Evolutionary conservation across 2,797 vertebrate genomes (phyloP).

Genomic region (Adrianichthys oophorus): DNA sequence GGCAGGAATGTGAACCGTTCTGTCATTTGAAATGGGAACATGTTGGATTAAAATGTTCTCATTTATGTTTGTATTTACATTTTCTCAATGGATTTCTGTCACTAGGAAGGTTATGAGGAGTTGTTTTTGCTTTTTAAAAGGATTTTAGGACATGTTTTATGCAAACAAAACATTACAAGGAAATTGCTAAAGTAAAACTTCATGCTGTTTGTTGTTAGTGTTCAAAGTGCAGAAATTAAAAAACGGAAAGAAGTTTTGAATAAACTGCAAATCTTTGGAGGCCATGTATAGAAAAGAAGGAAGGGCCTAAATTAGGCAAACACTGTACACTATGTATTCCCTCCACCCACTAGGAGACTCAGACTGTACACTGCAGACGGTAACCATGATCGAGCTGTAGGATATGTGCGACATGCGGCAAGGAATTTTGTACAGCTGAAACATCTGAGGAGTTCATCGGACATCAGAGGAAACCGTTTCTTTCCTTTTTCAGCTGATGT

Average conservation of each 20-base stretch:
- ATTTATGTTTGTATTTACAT: no score
- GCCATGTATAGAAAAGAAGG: conserved; percentile 17
- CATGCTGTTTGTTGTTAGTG: no score
- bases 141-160: not conserved
- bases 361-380: not conserved
- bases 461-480: no score
- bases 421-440: no score
- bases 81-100: no score
- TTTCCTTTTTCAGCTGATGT: no score
- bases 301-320: conserved; percentile 26
- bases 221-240: no score
- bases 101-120: no score
- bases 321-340: conserved; percentile 18
- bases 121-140: no score
- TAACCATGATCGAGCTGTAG: conserved; percentile 1
- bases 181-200: not conserved
- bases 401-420: no score
- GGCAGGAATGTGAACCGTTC: not conserved
- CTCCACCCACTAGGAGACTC: not conserved
- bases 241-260: conserved; percentile 9
- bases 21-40: not conserved
- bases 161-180: not conserved
- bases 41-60: no score
- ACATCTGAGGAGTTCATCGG: no score
- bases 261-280: conserved; percentile 31